Evolutionary conservation across 2,888 invertebrate species (phyloP).

Genomic region (Trissolcus japonicus): DNA sequence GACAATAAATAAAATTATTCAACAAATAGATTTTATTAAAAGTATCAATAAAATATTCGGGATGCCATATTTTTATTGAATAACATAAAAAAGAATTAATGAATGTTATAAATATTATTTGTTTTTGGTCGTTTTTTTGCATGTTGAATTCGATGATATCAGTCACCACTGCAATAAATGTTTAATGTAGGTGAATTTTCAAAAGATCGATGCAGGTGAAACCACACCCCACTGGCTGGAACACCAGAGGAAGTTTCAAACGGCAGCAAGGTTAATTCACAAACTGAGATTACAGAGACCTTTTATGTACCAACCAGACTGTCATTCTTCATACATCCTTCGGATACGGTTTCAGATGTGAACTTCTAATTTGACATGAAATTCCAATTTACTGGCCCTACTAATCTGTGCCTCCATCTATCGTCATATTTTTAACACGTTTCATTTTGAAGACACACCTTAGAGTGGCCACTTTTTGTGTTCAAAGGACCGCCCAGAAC

Average conservation of each 20-base stretch:
- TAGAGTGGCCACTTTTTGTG: too few species aligned
- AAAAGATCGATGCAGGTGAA: conserved; percentile 65
- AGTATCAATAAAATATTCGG: too few species aligned
- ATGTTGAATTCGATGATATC: too few species aligned
- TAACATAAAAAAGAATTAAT: too few species aligned
- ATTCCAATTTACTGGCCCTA: conserved; percentile 35
- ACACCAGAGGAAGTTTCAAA: conserved; percentile 36
- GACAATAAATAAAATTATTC: too few species aligned
- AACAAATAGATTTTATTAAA: too few species aligned
- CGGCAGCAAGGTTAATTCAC: conserved; percentile 44
- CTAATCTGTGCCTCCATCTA: conserved; percentile 11
- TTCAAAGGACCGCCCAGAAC: too few species aligned
- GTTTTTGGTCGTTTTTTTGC: background rate
- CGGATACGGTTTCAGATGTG: conserved; percentile 24
- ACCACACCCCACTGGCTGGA: conserved; percentile 62
- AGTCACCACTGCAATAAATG: too few species aligned
- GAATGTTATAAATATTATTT: too few species aligned
- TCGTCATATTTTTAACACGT: too few species aligned
- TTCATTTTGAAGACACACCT: too few species aligned
- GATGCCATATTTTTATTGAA: too few species aligned
- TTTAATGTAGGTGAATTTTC: conserved; percentile 58
- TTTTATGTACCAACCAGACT: conserved; percentile 16
- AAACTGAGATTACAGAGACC: conserved; percentile 37
- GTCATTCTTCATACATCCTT: conserved; percentile 33
- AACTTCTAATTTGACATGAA: conserved; percentile 46